Evolutionary conservation across 2,113 vertebrate genomes (phyloP).

Genomic region (Corydoras sp.): DNA sequence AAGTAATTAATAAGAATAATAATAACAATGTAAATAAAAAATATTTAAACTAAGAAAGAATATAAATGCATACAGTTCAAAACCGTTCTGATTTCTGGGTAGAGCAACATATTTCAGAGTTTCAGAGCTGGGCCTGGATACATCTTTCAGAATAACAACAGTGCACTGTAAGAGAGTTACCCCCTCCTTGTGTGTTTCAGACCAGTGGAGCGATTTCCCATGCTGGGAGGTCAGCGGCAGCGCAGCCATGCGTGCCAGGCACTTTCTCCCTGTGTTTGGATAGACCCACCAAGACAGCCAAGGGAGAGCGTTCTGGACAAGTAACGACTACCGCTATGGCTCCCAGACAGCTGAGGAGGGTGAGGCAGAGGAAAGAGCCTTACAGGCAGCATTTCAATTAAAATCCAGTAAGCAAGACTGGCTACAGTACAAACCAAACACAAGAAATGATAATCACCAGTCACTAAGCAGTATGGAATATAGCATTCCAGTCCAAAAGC

Average conservation of each 20-base stretch:
- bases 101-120: neutral
- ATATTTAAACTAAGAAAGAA: neutral
- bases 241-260: constrained; percentile 59
- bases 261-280: constrained; percentile 49
- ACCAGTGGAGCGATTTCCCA: constrained; percentile 65
- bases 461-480: neutral
- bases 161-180: constrained; percentile 14
- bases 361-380: constrained; percentile 6
- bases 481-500: neutral
- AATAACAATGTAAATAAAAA: too few species aligned
- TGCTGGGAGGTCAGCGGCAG: constrained; percentile 61
- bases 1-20: too few species aligned
- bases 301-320: constrained; percentile 51
- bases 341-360: constrained; percentile 39
- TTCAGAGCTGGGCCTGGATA: constrained; percentile 3
- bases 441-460: neutral
- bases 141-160: constrained; percentile 11
- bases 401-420: neutral
- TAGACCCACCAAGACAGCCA: constrained; percentile 54
- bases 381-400: constrained; percentile 22
- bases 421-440: constrained; percentile 1
- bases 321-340: constrained; percentile 49
- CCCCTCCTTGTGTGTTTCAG: constrained; percentile 60
- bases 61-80: neutral
- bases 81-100: neutral